Evolutionary conservation across 2,888 invertebrate genomes (phyloP), one percentile per base, ranked within the genome.

Genomic region (Lasioglossum villosulum): DNA sequence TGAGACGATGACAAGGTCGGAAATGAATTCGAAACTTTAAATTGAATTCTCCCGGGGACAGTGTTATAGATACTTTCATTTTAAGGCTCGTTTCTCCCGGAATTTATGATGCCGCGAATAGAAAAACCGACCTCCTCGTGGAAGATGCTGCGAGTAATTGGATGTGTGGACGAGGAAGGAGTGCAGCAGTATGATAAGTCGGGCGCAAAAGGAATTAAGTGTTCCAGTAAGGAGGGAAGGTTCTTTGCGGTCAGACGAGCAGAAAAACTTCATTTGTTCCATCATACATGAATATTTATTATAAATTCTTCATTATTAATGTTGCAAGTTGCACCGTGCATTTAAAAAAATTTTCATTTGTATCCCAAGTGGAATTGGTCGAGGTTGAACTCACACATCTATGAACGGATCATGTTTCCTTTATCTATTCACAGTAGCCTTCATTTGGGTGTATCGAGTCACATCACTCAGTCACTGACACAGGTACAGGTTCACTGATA

Each of bases 401-500:
- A 56, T 12, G n/a, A n/a, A n/a, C 56, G 1, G n/a, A 4, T n/a
- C n/a, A 56, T 56, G 66, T n/a, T 68, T 48, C 66, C 34, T 23
- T 34, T 76, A 48, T 48, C 66, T 12, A 48, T 45, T 37, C n/a
- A 48, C 37, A 16, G 34, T 27, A 34, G 45, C 42, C 48, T 48
- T 34, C 27, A n/a, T 45, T n/a, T 48, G 4, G 66, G 2, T 10
- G 66, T 48, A 34, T 48, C 66, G 48, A 16, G 34, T 68, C 34
- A 34, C 16, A 37, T 34, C 37, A 75, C n/a, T 23, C 39, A 16
- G 8, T 34, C 34, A 68, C 68, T 23, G 66, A 48, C 14, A 34
- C 48, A 12, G n/a, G 48, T 37, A 76, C 66, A 48, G 23, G 48
- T n/a, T 12, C 48, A 37, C 76, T 76, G 76, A 76, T 76, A 76